These are phyloP conservation scores for Neolamprologus kungweensis DNA, from an alignment of 2,113 vertebrate species.

Conservation along the genomic window DNA sequence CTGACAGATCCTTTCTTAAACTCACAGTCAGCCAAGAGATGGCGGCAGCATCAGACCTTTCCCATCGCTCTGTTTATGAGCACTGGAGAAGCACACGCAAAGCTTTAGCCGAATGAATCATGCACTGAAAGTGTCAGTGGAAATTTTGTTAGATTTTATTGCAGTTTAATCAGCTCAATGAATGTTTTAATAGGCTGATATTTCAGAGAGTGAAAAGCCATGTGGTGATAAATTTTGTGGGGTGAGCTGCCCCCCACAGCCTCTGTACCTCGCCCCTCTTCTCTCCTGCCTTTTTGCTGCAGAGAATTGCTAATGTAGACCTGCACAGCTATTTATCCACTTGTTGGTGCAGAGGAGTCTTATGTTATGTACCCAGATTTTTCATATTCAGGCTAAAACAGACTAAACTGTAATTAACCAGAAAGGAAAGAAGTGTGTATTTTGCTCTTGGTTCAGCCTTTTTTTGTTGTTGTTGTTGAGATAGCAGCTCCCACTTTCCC, in stretches of 20 bases:
- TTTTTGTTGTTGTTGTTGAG: neutral
- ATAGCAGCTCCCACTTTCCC: neutral
- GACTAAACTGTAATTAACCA: neutral
- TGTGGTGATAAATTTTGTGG: constrained; percentile 50
- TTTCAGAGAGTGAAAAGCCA: constrained; percentile 56
- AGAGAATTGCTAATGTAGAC: constrained; percentile 27
- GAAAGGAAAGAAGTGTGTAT: neutral
- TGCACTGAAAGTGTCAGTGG: constrained; percentile 50
- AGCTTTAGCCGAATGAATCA: constrained; percentile 52
- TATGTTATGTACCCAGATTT: neutral
- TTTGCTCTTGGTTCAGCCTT: neutral
- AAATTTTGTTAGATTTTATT: constrained; percentile 65
- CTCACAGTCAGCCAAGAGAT: constrained; percentile 36
- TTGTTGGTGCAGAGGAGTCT: neutral
- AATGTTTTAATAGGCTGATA: constrained; percentile 71
- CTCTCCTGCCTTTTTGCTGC: neutral
- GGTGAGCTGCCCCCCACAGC: neutral
- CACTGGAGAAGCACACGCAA: neutral
- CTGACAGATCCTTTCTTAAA: neutral
- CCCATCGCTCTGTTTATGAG: neutral
- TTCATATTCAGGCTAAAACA: constrained; percentile 8
- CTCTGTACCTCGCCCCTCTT: neutral
- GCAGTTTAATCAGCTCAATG: constrained; percentile 70
- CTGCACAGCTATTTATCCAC: constrained; percentile 15
- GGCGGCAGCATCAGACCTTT: constrained; percentile 50